These are phyloP conservation scores for Neodiprion pinetum DNA, from an alignment of 1,140 invertebrate genomes.

Conservation along the genomic window DNA sequence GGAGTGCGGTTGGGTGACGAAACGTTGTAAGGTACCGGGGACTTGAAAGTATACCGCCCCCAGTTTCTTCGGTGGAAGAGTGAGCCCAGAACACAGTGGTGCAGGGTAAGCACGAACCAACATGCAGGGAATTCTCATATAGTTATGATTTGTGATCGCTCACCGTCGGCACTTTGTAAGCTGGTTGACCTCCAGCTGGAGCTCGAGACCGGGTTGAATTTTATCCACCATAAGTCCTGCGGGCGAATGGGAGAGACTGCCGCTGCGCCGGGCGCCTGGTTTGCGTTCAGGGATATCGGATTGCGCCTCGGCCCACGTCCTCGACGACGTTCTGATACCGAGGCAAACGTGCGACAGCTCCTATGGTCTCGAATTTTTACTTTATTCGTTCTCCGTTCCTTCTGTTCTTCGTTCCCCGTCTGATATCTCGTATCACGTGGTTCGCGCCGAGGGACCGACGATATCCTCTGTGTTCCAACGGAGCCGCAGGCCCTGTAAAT, in stretches of 20 bases:
- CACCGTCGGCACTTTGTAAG: slow-evolving; percentile 25
- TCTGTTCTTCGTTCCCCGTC: background rate
- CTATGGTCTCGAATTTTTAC: background rate
- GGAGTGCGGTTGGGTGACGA: background rate
- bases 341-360: background rate
- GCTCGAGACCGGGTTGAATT: slow-evolving; percentile 9
- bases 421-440: too few species aligned
- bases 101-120: slow-evolving; percentile 4
- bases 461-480: background rate
- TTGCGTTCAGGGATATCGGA: slow-evolving; percentile 21
- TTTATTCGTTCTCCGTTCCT: background rate
- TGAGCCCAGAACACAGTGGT: background rate
- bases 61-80: background rate
- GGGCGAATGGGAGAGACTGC: slow-evolving; percentile 19
- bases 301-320: slow-evolving; percentile 17
- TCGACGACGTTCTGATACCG: background rate
- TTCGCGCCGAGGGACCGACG: background rate
- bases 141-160: slow-evolving; percentile 30
- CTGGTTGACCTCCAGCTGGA: slow-evolving; percentile 27
- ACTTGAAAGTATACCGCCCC: slow-evolving; percentile 5
- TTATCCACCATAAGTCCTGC: slow-evolving; percentile 6
- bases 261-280: background rate
- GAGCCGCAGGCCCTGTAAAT: background rate
- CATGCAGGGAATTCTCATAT: background rate
- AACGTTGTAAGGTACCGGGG: background rate